Percentiles rank a stretch among this genome's conserved stretches.
Evolutionary conservation across 2,113 vertebrate genomes (phyloP).

Genomic region (Pyrgilauda ruficollis): DNA sequence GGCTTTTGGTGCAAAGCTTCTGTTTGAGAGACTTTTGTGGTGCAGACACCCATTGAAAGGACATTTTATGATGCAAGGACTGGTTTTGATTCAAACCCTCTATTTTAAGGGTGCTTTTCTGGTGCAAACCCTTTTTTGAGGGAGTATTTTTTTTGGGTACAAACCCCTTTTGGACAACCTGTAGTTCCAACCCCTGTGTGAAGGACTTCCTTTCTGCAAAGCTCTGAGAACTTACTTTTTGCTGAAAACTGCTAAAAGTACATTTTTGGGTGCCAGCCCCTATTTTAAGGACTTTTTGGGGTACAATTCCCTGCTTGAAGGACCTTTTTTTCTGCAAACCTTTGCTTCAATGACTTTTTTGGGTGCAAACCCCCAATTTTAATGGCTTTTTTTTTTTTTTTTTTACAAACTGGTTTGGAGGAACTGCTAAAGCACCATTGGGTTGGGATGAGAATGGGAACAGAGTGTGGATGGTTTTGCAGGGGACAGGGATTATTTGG

Average conservation of each 20-base stretch:
- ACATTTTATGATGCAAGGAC: background rate
- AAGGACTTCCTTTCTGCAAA: background rate
- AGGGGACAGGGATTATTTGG: background rate
- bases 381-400: background rate
- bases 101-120: background rate
- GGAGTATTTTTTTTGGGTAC: background rate
- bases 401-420: background rate
- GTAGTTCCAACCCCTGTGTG: rapidly evolving
- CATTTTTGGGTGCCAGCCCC: background rate
- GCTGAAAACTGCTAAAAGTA: background rate
- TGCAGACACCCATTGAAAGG: background rate
- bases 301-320: background rate
- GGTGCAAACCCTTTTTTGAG: too few species aligned
- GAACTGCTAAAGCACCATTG: background rate
- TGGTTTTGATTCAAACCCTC: background rate
- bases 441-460: background rate
- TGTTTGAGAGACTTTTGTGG: background rate
- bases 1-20: background rate
- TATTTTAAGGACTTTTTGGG: background rate
- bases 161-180: background rate
- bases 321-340: background rate
- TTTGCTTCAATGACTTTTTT: background rate
- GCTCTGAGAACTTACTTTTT: too few species aligned
- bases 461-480: background rate
- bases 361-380: background rate